Evolutionary conservation across 2,888 invertebrate genomes (phyloP).

Genomic region (Sepioteuthis lessoniana): DNA sequence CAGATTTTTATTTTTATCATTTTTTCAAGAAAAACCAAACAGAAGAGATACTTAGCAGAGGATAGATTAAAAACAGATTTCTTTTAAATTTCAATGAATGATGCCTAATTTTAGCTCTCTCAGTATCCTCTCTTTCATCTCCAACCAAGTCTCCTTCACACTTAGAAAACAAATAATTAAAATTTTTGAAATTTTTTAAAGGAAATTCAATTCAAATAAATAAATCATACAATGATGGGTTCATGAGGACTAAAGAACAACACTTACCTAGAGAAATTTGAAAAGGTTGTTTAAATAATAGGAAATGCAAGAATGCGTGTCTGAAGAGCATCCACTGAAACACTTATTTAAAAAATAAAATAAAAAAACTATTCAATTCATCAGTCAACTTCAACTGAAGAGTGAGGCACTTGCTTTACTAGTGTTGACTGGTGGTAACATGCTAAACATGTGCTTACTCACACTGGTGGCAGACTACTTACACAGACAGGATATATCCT

Average conservation of each 20-base stretch:
- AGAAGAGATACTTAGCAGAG: too few species aligned
- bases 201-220: too few species aligned
- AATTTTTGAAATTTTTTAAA: too few species aligned
- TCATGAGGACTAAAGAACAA: neutral
- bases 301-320: neutral
- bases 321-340: neutral
- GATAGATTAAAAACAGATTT: too few species aligned
- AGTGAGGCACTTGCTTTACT: neutral
- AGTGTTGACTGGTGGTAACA: neutral
- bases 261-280: neutral
- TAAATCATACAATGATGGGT: neutral
- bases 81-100: too few species aligned
- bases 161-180: too few species aligned
- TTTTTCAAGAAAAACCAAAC: too few species aligned
- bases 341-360: neutral
- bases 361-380: neutral
- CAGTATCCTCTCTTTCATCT: too few species aligned
- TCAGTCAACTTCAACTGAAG: neutral
- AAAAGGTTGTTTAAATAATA: neutral
- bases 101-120: too few species aligned
- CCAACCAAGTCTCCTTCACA: too few species aligned
- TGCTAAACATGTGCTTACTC: conserved; percentile 11
- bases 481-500: neutral
- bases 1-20: too few species aligned
- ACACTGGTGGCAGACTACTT: neutral